These are phyloP conservation scores for Cephus pulcher DNA, from an alignment of 2,888 invertebrate species.

Conservation along the genomic window DNA sequence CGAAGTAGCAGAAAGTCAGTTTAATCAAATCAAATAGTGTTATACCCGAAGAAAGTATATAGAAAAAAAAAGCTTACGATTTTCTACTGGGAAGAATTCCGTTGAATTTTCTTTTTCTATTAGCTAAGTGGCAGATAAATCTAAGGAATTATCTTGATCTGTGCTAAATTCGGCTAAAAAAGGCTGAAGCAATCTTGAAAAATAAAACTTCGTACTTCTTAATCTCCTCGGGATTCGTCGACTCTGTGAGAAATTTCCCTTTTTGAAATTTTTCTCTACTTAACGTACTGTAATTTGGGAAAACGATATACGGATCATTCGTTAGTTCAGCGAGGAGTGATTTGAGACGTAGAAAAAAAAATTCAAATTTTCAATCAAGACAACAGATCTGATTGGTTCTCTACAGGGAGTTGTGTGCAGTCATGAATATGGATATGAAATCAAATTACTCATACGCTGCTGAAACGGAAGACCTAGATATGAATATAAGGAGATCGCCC, in stretches of 20 bases:
- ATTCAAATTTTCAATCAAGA: not conserved
- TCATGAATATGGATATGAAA: not conserved
- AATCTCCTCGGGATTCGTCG: not conserved
- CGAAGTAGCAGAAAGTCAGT: not conserved
- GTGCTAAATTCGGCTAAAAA: too few relatives aligned
- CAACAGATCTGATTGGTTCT: not conserved
- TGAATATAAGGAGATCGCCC: not conserved
- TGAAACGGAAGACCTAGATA: not conserved
- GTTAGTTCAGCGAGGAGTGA: not conserved
- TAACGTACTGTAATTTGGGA: not conserved
- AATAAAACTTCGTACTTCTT: not conserved
- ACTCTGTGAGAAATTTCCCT: not conserved
- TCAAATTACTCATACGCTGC: not conserved
- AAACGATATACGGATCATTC: not conserved
- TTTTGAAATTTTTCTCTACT: not conserved
- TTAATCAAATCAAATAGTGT: not conserved
- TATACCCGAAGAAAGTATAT: not conserved
- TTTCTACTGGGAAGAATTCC: not conserved
- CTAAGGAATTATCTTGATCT: slow-evolving; percentile 41
- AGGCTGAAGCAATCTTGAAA: not conserved
- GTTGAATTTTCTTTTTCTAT: slow-evolving; percentile 51
- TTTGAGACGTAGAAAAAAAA: not conserved
- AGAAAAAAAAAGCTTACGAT: not conserved
- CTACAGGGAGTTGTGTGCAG: not conserved
- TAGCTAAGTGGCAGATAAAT: slow-evolving; percentile 39